phyloP scores from a whole-genome alignment of 2,113 vertebrate genomes.

The Psittacus erithacus region DNA sequence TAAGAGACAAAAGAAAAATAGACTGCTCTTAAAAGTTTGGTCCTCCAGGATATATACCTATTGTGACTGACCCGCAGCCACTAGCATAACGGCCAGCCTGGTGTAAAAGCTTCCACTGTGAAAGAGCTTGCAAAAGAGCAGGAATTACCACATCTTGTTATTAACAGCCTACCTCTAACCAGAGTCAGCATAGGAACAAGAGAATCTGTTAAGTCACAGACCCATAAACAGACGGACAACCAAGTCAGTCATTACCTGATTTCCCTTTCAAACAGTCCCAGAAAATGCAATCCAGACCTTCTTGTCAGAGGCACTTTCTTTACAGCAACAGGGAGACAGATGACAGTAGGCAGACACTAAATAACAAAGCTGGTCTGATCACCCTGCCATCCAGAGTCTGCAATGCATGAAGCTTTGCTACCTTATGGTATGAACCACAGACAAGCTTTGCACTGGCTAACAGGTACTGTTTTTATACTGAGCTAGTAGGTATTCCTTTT shows the following conservation, averaged over 20 bases:
- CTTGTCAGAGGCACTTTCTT: neutral
- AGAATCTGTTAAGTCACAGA: neutral
- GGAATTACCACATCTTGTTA: neutral
- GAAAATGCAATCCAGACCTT: conserved; percentile 62
- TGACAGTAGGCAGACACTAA: neutral
- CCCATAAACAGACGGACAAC: neutral
- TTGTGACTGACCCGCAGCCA: conserved; percentile 61
- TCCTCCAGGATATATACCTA: conserved; percentile 13
- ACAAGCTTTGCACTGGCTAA: too few relatives aligned
- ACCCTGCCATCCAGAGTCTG: neutral
- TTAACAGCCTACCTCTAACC: neutral
- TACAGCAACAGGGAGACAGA: neutral
- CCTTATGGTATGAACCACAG: accelerated
- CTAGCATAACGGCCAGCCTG: conserved; percentile 28
- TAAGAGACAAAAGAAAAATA: neutral
- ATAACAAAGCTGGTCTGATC: neutral
- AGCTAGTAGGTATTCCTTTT: neutral
- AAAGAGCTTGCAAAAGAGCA: conserved; percentile 4
- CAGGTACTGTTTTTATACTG: neutral
- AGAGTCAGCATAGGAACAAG: neutral
- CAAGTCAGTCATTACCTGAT: neutral
- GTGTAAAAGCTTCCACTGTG: neutral
- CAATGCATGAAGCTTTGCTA: neutral
- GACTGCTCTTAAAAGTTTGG: conserved; percentile 19
- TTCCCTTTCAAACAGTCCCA: conserved; percentile 31